phyloP scores from a whole-genome alignment of 2,888 invertebrate species.

The Orchestes rusci region DNA sequence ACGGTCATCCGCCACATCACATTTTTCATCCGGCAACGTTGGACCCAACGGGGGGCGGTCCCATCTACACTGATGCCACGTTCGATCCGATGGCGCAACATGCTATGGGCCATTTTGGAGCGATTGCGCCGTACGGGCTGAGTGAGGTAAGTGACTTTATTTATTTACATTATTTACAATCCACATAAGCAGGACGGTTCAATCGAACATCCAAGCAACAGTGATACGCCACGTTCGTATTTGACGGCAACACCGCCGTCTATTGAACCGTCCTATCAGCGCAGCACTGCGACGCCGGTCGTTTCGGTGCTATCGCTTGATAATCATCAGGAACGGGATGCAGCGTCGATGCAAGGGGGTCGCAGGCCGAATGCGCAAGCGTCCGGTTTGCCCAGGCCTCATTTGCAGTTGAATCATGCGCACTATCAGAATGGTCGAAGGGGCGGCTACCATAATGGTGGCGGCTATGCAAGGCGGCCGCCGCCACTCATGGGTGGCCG shows the following conservation, averaged over 20 bases:
- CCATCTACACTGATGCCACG: constrained; percentile 17
- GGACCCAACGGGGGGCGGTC: constrained; percentile 14
- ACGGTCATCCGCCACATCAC: constrained; percentile 11
- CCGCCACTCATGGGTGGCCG: constrained; percentile 5
- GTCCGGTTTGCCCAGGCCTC: neutral
- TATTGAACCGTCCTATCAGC: constrained; percentile 8
- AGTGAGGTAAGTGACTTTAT: constrained; percentile 13
- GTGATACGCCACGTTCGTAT: constrained; percentile 18
- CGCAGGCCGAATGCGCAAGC: constrained; percentile 30
- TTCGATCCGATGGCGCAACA: constrained; percentile 19
- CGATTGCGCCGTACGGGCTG: constrained; percentile 14
- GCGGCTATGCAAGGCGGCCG: constrained; percentile 3
- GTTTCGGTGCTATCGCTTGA: constrained; percentile 41
- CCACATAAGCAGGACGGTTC: constrained; percentile 14
- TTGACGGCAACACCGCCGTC: constrained; percentile 17
- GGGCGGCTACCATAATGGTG: constrained; percentile 7
- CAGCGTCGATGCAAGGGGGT: constrained; percentile 41
- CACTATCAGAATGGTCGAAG: constrained; percentile 5
- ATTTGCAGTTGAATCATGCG: too few relatives aligned
- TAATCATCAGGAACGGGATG: constrained; percentile 41
- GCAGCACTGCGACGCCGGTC: constrained; percentile 40
- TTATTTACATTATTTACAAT: neutral
- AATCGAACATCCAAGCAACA: constrained; percentile 11
- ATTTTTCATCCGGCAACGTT: constrained; percentile 17
- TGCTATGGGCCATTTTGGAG: constrained; percentile 17